A percentile compares a stretch with the other conserved stretches of the same genome.
These are phyloP conservation scores for Actenoides hombroni DNA, from an alignment of 2,113 vertebrate species.

Conservation along the genomic window DNA sequence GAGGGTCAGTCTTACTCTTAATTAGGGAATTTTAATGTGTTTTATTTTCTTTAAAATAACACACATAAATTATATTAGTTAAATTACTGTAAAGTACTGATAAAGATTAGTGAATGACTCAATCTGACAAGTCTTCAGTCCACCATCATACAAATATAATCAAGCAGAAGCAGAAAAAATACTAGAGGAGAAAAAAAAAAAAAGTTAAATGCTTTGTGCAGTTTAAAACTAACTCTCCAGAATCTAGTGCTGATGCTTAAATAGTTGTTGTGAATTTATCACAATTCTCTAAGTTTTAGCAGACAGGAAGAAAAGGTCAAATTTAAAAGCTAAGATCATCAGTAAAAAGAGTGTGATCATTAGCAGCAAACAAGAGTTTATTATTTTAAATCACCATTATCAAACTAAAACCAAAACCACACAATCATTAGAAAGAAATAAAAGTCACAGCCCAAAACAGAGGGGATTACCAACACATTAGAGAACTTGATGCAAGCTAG, in stretches of 20 bases:
- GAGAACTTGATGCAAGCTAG: not conserved
- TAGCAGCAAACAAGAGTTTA: not conserved
- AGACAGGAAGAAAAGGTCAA: slow-evolving; percentile 1
- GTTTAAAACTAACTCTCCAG: not conserved
- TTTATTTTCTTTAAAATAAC: no score
- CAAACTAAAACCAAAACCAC: not conserved
- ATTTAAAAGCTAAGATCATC: slow-evolving; percentile 6
- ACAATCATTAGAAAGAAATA: not conserved
- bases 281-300: not conserved
- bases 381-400: not conserved
- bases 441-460: not conserved
- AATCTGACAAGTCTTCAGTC: not conserved
- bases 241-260: not conserved
- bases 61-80: not conserved
- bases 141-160: not conserved
- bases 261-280: not conserved
- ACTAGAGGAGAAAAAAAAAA: not conserved
- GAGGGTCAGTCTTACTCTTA: not conserved
- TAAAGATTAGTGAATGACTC: not conserved
- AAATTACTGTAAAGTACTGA: not conserved
- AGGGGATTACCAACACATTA: not conserved
- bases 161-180: not conserved
- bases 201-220: not conserved
- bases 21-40: not conserved
- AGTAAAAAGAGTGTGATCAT: not conserved